Conservation (phyloP, 2,888 invertebrate genomes). For the Eristalis pertinax region DNA sequence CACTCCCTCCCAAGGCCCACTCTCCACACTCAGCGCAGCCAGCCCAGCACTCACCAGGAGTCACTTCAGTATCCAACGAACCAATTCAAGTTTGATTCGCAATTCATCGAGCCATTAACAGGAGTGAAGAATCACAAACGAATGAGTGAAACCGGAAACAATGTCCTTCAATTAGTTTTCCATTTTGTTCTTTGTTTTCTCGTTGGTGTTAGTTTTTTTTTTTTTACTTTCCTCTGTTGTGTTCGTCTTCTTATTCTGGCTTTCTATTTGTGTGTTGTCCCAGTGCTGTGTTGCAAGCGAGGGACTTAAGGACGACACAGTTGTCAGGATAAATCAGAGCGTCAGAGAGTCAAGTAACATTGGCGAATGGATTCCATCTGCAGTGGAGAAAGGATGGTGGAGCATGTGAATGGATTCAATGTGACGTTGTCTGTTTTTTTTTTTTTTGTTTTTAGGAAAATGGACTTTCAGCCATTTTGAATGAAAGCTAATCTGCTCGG, state of each 20-base stretch:
- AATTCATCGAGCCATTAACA: conserved; percentile 59
- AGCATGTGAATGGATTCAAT: background rate
- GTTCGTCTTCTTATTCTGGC: background rate
- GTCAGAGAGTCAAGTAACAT: conserved; percentile 20
- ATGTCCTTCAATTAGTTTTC: conserved; percentile 60
- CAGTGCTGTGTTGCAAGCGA: background rate
- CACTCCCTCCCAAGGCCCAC: too few species aligned
- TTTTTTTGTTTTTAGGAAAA: background rate
- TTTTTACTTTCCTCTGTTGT: background rate
- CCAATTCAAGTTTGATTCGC: conserved; percentile 62
- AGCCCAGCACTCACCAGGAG: conserved; percentile 1
- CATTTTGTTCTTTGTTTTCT: background rate
- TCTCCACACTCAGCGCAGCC: background rate
- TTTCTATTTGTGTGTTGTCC: background rate
- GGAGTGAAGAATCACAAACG: conserved; percentile 58
- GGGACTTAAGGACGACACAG: background rate
- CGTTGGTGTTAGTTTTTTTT: background rate
- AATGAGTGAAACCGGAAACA: conserved; percentile 58
- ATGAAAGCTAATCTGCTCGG: background rate
- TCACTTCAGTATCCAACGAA: conserved; percentile 53
- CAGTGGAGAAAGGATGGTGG: background rate
- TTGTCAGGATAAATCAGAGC: conserved; percentile 22
- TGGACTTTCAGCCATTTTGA: background rate
- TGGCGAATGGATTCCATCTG: conserved; percentile 6
- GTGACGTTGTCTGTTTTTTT: too few species aligned